Base-by-base conservation (phyloP, 2,113 vertebrate genomes). In the Xenopus laevis region DNA sequence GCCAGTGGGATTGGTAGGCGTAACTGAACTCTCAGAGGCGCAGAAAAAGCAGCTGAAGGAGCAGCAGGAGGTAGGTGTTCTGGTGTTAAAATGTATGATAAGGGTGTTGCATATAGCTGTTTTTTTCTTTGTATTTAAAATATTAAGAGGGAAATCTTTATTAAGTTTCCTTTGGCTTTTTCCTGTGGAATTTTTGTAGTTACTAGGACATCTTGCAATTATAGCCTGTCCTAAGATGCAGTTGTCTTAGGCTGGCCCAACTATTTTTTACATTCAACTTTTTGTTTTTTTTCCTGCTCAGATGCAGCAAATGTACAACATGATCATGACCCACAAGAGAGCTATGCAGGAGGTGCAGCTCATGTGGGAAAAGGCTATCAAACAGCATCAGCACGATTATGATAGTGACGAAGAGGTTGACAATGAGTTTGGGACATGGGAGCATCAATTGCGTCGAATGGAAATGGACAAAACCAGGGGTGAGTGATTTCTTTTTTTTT, bases 231-330 rank as follows among this genome's bases (percentile, higher is more conserved):
- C 23, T 27, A 27, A 27, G 23, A 27, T 4, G 23, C 23, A 40
- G 33, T 40, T 40, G 2, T 27, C 23, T 27, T 27, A 40, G 33
- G 33, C 33, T 40, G 33, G 33, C 33, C 8, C 4, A 27, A 1
- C 30, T 33, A 33, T 50, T 50, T 50, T 50, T 13, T 27, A 27
- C 23, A 27, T 2, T 27, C 23, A 27, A 1, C 23, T 27, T 27
- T 9, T 30, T 13, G 15, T 8, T 13, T 7, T 63, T 16, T 1
- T 5, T 7, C 1, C 10, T 60, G 4, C 15, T 15, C 79, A 99
- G 97, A 98, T 99, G 97, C 97, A 99, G 84, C 96, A 99, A 84
- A 97, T 99, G 95, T 98, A 95, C 0, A 95, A 97, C 52, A 91
- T 98, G 93, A 99, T 99, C 80, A 95, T 99, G 94, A 96, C 95